phyloP scores from a whole-genome alignment of 2,113 vertebrate species.

The Tylochromis polylepis region DNA sequence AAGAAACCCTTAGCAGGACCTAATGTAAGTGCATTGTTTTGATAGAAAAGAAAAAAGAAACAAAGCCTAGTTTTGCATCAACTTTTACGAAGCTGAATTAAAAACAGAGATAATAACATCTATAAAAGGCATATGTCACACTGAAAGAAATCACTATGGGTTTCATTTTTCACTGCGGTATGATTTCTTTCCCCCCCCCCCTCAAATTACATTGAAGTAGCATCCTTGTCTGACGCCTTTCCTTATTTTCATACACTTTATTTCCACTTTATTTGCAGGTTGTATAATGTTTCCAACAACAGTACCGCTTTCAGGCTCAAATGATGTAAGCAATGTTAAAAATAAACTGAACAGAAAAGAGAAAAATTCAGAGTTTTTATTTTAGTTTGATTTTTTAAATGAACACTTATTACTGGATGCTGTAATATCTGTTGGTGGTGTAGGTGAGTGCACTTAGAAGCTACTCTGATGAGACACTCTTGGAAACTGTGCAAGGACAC shows the following conservation, averaged over 20 bases:
- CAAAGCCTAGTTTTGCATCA: neutral
- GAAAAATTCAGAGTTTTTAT: neutral
- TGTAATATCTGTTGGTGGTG: neutral
- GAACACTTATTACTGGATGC: accelerated
- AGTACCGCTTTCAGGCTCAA: neutral
- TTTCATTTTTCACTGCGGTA: neutral
- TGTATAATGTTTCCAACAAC: neutral
- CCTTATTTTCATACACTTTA: neutral
- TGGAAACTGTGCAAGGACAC: neutral
- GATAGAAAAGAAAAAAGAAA: neutral
- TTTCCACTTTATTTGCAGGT: neutral
- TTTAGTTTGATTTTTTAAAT: neutral
- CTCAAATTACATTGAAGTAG: neutral
- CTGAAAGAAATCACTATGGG: neutral
- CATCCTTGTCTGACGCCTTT: neutral
- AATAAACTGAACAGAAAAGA: neutral
- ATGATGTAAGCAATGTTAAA: neutral
- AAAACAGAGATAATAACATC: neutral
- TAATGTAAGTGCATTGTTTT: neutral
- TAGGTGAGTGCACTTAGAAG: neutral
- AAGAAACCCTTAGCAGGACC: neutral
- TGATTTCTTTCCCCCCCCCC: neutral
- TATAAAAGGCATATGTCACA: neutral
- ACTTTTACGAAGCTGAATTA: accelerated
- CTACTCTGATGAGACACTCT: neutral